Base-by-base conservation (phyloP, 2,888 invertebrate species). In the Nebria brevicollis region DNA sequence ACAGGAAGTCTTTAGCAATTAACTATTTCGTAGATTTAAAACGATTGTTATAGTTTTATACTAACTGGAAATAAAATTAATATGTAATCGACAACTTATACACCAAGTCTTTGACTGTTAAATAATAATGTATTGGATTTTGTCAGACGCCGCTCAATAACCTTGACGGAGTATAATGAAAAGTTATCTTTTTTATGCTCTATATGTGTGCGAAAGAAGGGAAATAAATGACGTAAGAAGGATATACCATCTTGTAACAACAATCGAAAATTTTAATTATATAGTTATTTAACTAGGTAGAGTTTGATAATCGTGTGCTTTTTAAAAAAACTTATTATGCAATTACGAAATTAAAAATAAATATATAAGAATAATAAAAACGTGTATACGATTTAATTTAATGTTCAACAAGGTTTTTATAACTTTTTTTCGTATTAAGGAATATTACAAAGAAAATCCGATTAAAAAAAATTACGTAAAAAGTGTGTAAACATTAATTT, bases 121-220 rank as follows among this genome's bases (percentile, higher is more conserved):
- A 54, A 54, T 54, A 54, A 54, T 54, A 54, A 54, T 11, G 54
- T 7, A 8, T 54, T 54, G 54, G 54, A 54, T 54, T 54, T 54
- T 54, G 54, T 54, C 54, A 11, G 54, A 11, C 54, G 54, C 11
- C 54, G 54, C 13, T 54, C 13, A 54, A 54, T 54, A 54, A 54
- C 54, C 54, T 54, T 54, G 54, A 54, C 54, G 13, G 54, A 8
- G 8, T 54, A 54, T 54, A 54, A 54, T 54, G 54, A 54, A 54
- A 54, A 54, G 54, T 54, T 54, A 11, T 2, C 54, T 54, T 54
- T 54, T 54, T 54, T 54, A 54, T 54, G 54, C 54, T 54, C 54
- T 54, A 54, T 54, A 54, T 54, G 54, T 54, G 54, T 54, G 54
- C 54, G 54, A 54, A 54, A 54, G 54, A 54, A 54, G 54, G 54